Base-by-base conservation (phyloP, 2,113 vertebrate genomes). In the Aspiorhynchus laticeps region DNA sequence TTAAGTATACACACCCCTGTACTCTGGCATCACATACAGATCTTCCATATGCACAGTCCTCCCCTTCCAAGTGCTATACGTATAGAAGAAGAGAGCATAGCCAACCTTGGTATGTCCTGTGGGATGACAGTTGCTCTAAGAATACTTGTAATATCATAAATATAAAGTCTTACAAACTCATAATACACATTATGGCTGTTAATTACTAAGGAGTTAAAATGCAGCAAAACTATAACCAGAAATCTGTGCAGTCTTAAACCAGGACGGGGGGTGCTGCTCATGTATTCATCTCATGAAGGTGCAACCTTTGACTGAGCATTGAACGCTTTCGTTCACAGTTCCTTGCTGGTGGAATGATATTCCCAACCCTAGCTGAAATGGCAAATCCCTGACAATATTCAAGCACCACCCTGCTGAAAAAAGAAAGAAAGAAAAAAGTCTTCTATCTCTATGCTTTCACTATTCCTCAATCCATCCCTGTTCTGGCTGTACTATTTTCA, bases 1-100 rank as follows among this genome's bases (percentile, higher is more conserved):
- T 17, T 4, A 67, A 11, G 56, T 7, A 79, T 59, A 83, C 75
- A 67, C 91, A 97, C 97, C 96, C 92, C 96, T 93, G 86, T 94
- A 96, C 56, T 96, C 94, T 4, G 94, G 94, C 95, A 95, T 97
- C 82, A 98, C 95, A 8, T 97, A 98, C 28, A 98, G 88, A 83
- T 97, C 97, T 86, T 97, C 96, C 93, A 97, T 76, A 87, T 94
- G 95, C n/a, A 96, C 10, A 0, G 91, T 53, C 0, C 90, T 88
- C 1, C 95, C 96, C 51, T 91, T 93, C 94, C 94, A 95, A 17
- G 95, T 95, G 65, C 95, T 95, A 89, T 97, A 97, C 1, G 91
- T 95, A 92, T 95, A 96, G 88, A 91, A 97, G 90, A 95, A 97
- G 0, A 98, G 85, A 1, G 91, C 94, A 0, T 91, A 97, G 15